phyloP scores from a whole-genome alignment of 2,797 vertebrate species.

The Falco rusticolus region DNA sequence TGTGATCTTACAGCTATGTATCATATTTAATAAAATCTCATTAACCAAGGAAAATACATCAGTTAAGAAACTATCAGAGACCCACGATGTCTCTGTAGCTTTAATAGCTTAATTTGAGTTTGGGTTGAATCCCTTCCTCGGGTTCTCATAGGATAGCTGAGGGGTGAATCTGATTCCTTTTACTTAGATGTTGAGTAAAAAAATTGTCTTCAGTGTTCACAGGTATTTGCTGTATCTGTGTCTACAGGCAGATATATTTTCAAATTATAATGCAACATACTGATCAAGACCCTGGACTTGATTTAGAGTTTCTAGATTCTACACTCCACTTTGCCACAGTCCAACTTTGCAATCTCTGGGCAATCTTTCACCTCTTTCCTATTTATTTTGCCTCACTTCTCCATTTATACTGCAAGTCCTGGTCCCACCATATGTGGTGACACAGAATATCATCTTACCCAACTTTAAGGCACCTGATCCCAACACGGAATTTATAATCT shows the following conservation, averaged over 20 bases:
- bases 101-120: neutral
- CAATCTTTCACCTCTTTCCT: neutral
- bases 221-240: neutral
- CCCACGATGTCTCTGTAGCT: neutral
- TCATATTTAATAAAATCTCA: conserved; percentile 10
- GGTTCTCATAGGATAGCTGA: neutral
- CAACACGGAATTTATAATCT: neutral
- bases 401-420: neutral
- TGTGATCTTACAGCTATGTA: conserved; percentile 20
- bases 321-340: neutral
- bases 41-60: conserved; percentile 44
- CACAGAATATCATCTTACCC: neutral
- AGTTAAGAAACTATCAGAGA: conserved; percentile 43
- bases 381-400: neutral
- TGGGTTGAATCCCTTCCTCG: neutral
- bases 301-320: neutral
- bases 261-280: neutral
- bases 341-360: neutral
- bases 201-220: neutral
- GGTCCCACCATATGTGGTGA: neutral
- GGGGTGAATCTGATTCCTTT: neutral
- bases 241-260: neutral
- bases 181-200: neutral
- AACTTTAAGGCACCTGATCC: neutral
- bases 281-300: neutral